Percentiles rank a stretch among this genome's conserved stretches.
These are phyloP conservation scores for Bombus difficillimus DNA, from an alignment of 1,140 invertebrate genomes.

Conservation along the genomic window DNA sequence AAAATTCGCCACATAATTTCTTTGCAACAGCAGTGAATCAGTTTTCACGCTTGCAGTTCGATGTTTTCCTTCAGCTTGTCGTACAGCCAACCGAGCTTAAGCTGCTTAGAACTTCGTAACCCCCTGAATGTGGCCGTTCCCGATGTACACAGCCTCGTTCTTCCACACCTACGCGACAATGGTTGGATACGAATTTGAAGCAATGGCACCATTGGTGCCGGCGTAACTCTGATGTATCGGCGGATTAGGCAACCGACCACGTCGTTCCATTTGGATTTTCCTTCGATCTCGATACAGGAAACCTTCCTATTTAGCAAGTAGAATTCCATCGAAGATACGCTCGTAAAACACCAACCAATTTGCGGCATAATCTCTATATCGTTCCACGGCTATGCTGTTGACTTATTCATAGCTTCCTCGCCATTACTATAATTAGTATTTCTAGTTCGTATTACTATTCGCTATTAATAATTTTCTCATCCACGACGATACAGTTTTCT, in stretches of 20 bases:
- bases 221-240: conserved; percentile 69
- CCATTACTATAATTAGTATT: conserved; percentile 3
- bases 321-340: conserved; percentile 23
- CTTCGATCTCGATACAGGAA: conserved; percentile 4
- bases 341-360: conserved; percentile 44
- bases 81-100: conserved; percentile 35
- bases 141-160: background rate
- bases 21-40: background rate
- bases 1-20: background rate
- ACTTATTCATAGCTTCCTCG: background rate
- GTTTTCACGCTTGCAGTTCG: conserved; percentile 5
- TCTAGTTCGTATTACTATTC: background rate
- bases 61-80: conserved; percentile 36
- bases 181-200: conserved; percentile 53
- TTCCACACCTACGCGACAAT: background rate
- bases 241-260: conserved; percentile 61
- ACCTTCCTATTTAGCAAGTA: conserved; percentile 13
- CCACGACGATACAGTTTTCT: too few species aligned
- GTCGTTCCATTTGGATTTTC: conserved; percentile 46
- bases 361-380: background rate
- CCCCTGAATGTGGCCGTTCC: background rate
- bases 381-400: background rate
- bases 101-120: conserved; percentile 54
- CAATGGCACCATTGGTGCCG: conserved; percentile 43
- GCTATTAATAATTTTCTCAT: background rate